Evolutionary conservation across 2,113 vertebrate genomes (phyloP).

Genomic region (Hemiprocne comata): DNA sequence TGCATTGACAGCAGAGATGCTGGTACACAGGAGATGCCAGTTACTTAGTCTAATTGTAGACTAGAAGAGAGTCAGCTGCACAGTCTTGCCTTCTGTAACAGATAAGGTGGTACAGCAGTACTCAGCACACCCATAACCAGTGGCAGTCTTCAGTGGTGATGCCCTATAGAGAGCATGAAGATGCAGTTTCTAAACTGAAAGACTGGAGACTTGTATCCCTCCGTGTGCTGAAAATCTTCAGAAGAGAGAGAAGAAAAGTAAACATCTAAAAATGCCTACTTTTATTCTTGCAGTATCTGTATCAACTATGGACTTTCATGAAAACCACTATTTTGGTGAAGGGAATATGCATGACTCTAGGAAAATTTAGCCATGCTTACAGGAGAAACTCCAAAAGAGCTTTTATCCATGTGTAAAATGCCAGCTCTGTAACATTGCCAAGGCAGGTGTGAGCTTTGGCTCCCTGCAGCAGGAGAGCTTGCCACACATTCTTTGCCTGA

Average conservation of each 20-base stretch:
- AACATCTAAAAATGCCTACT: neutral
- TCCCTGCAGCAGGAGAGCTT: constrained; percentile 65
- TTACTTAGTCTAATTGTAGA: neutral
- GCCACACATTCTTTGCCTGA: constrained; percentile 51
- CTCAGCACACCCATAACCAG: neutral
- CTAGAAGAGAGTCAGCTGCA: neutral
- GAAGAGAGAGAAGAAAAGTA: neutral
- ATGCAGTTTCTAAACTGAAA: neutral
- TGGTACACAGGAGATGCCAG: neutral
- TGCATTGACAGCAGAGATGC: neutral
- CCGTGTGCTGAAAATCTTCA: neutral
- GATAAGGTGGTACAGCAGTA: neutral
- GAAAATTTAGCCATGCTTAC: neutral
- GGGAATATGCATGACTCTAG: neutral
- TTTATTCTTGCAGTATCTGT: neutral
- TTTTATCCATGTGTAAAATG: constrained; percentile 41
- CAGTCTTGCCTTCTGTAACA: neutral
- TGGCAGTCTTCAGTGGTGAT: neutral
- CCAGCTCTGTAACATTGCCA: constrained; percentile 58
- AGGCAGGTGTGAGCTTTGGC: constrained; percentile 66
- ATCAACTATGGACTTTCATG: neutral
- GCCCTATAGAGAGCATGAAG: neutral
- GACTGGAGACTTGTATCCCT: neutral
- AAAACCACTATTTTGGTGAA: constrained; percentile 5
- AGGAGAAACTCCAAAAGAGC: constrained; percentile 13